Evolutionary conservation across 37 sponge, comb jelly and placozoan species (phyloP).

Genomic region (Crambe crambe): DNA sequence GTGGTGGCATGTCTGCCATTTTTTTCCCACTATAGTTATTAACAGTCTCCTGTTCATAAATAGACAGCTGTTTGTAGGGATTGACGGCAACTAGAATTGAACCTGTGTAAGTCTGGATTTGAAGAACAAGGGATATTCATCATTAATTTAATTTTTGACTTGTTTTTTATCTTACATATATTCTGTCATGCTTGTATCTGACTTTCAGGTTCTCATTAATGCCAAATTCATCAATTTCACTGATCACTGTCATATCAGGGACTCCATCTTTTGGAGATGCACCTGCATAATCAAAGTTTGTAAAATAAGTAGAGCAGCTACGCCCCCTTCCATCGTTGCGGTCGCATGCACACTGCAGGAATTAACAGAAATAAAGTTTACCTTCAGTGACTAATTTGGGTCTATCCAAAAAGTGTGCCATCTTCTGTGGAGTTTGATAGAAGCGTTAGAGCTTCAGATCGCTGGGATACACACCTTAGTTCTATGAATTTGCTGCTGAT

Average conservation of each 20-base stretch:
- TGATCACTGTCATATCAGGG: constrained; percentile 94
- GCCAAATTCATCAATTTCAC: constrained; percentile 89
- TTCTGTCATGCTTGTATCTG: constrained; percentile 71
- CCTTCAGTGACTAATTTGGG: constrained; percentile 85
- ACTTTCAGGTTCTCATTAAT: constrained; percentile 90
- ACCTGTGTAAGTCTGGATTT: constrained; percentile 89
- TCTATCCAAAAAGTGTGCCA: constrained; percentile 55
- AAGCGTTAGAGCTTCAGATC: too few relatives aligned
- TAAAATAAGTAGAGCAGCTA: constrained; percentile 23
- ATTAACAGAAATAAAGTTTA: background rate
- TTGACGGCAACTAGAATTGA: constrained; percentile 93
- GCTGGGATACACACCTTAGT: background rate
- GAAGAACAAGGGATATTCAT: too few relatives aligned
- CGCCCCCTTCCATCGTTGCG: constrained; percentile 29
- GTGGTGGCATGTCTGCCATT: constrained; percentile 88
- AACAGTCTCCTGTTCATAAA: constrained; percentile 81
- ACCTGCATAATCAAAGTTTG: constrained; percentile 35
- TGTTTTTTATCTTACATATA: constrained; percentile 91
- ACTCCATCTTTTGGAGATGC: constrained; percentile 92
- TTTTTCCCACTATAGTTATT: constrained; percentile 71
- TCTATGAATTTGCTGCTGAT: background rate
- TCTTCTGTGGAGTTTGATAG: too few relatives aligned
- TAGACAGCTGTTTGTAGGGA: constrained; percentile 81
- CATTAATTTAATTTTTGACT: too few relatives aligned
- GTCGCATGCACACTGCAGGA: background rate